phyloP scores from a whole-genome alignment of 2,888 invertebrate genomes.

The Parthenolecanium corni region DNA sequence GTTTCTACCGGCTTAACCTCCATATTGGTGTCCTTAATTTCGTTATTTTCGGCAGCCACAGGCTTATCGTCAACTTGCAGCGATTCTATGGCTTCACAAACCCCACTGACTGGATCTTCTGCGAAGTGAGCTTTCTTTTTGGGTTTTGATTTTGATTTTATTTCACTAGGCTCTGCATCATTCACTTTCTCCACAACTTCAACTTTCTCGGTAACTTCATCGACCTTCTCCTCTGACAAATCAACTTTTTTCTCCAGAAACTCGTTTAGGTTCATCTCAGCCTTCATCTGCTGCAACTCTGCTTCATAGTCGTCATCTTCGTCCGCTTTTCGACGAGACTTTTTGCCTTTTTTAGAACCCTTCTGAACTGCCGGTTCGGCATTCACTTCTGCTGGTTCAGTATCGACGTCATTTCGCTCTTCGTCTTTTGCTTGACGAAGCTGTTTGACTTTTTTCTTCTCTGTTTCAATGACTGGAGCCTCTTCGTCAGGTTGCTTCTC shows the following conservation, averaged over 20 bases:
- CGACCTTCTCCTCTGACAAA: slow-evolving; percentile 33
- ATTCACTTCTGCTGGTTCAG: no score
- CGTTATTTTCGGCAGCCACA: not conserved
- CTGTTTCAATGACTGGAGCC: not conserved
- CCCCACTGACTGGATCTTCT: not conserved
- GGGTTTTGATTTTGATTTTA: not conserved
- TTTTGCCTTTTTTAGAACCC: slow-evolving; percentile 1
- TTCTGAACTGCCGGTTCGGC: not conserved
- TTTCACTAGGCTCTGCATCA: not conserved
- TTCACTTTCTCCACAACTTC: not conserved
- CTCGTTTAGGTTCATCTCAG: not conserved
- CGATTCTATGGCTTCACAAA: slow-evolving; percentile 1
- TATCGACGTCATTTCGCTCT: no score
- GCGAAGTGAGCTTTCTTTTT: slow-evolving; percentile 1
- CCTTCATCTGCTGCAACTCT: slow-evolving; percentile 20
- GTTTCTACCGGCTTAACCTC: not conserved
- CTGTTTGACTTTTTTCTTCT: not conserved
- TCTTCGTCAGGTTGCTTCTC: not conserved
- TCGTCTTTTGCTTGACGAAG: no score
- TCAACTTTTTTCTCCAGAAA: not conserved
- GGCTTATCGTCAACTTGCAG: slow-evolving; percentile 1
- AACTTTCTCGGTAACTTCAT: not conserved
- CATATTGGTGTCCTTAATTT: not conserved
- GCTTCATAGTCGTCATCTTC: slow-evolving; percentile 33
- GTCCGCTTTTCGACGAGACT: slow-evolving; percentile 16